Conservation (phyloP, 2,888 invertebrate genomes). For the Hecatera dysodea region DNA sequence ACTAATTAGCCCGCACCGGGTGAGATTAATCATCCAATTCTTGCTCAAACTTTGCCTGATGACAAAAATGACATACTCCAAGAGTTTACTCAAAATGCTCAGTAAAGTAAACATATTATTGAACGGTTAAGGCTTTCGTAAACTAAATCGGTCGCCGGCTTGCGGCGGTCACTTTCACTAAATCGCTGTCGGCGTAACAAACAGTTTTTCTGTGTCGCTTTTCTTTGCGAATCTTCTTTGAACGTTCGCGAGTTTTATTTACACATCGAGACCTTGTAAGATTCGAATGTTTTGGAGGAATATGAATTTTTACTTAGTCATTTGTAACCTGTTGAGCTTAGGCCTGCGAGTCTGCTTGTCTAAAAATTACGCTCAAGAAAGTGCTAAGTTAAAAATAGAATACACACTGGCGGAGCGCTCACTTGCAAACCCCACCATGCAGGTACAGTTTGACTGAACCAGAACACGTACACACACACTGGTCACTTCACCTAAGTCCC, state of each 20-base stretch:
- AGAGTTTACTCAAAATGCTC: conserved; percentile 45
- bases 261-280: not conserved
- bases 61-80: conserved; percentile 32
- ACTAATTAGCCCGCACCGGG: conserved; percentile 54
- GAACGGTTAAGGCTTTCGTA: conserved; percentile 70
- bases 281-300: conserved; percentile 3
- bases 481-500: not conserved
- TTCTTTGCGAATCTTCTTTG: conserved; percentile 75
- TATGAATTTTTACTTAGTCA: conserved; percentile 32
- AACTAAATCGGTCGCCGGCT: conserved; percentile 72
- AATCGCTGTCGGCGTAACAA: conserved; percentile 79
- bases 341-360: conserved; percentile 59
- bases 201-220: conserved; percentile 79
- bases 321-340: conserved; percentile 59
- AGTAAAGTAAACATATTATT: conserved; percentile 61
- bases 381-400: conserved; percentile 77
- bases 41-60: conserved; percentile 58
- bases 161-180: conserved; percentile 79
- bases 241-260: conserved; percentile 13
- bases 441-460: not conserved
- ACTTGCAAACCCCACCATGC: not conserved
- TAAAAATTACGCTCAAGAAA: conserved; percentile 76
- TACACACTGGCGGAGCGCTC: not conserved
- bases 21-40: conserved; percentile 59
- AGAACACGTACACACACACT: not conserved